Conservation (phyloP, 2,113 vertebrate genomes). For the Psophia crepitans region DNA sequence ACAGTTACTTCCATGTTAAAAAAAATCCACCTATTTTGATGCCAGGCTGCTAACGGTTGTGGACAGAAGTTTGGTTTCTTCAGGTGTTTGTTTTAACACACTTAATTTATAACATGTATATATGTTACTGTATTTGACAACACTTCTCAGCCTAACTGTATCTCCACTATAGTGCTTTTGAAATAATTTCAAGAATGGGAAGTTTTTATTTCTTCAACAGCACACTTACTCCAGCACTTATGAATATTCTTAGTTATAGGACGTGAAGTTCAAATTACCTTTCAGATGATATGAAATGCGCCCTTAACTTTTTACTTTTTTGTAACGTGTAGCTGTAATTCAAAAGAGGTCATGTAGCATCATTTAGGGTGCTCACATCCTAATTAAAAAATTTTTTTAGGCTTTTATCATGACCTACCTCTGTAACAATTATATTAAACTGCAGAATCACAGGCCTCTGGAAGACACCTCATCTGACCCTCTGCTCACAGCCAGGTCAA, state of each 20-base stretch:
- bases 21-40: neutral
- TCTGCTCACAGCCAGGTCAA: neutral
- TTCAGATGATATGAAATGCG: neutral
- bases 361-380: neutral
- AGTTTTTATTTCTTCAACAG: neutral
- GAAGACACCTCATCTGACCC: neutral
- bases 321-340: neutral
- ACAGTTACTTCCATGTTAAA: neutral
- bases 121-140: neutral
- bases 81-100: neutral
- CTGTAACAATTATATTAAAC: neutral
- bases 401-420: neutral
- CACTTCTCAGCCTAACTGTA: neutral
- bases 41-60: neutral
- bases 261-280: neutral
- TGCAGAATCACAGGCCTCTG: neutral
- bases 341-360: neutral
- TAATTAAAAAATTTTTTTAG: neutral
- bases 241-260: neutral
- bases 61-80: neutral
- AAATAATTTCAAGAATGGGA: neutral
- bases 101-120: neutral
- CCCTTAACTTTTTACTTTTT: neutral
- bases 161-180: neutral
- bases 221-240: neutral